Evolutionary conservation across 2,888 invertebrate genomes (phyloP).

Genomic region (Bibio marci): DNA sequence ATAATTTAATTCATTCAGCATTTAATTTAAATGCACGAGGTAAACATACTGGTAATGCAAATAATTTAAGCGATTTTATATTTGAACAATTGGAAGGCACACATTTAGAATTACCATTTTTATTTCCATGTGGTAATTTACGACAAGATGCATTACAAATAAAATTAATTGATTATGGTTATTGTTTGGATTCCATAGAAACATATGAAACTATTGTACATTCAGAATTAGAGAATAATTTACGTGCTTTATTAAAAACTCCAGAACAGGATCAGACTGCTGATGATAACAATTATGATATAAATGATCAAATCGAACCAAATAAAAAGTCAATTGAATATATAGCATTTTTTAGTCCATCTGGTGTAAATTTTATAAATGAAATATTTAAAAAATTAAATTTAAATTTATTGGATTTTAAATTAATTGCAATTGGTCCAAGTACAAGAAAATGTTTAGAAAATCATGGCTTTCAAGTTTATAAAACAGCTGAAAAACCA

Average conservation of each 20-base stretch:
- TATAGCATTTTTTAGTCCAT: conserved; percentile 40
- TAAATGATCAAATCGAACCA: no score
- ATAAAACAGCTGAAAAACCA: conserved; percentile 33
- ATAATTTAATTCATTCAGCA: conserved; percentile 27
- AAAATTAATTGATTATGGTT: conserved; percentile 26
- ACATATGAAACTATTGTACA: conserved; percentile 37
- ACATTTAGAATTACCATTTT: conserved; percentile 25
- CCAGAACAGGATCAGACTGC: conserved; percentile 10
- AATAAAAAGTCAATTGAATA: conserved; percentile 27
- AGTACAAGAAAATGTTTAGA: conserved; percentile 35
- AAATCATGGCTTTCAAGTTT: conserved; percentile 27
- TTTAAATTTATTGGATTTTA: conserved; percentile 19
- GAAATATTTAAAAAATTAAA: conserved; percentile 27
- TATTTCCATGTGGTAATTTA: conserved; percentile 39
- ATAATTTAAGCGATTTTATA: conserved; percentile 32
- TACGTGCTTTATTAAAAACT: conserved; percentile 20
- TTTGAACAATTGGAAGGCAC: conserved; percentile 30
- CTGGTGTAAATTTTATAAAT: conserved; percentile 33
- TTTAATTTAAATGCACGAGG: conserved; percentile 33
- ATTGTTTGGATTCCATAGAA: conserved; percentile 30
- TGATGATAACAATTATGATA: no score
- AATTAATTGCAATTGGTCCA: conserved; percentile 39
- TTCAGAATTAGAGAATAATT: conserved; percentile 27
- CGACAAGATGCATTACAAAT: conserved; percentile 32
- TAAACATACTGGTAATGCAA: conserved; percentile 36